Conservation (phyloP, 2,888 invertebrate species). For the Acleris emargana region DNA sequence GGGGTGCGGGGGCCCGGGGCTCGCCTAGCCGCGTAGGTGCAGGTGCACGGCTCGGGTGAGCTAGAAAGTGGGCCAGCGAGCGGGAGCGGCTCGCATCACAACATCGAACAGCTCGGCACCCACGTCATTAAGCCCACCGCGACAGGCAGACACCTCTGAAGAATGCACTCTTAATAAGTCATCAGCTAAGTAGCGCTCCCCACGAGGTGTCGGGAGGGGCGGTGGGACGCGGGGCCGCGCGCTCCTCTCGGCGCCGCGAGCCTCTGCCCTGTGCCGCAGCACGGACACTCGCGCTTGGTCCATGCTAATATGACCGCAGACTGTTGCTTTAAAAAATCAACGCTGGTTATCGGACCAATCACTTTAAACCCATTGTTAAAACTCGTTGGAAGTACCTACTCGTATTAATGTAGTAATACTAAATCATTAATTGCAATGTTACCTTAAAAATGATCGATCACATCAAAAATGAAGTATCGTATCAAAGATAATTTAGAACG, state of each 20-base stretch:
- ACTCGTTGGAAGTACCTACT: too few relatives aligned
- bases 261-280: not conserved
- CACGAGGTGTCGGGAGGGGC: conserved; percentile 48
- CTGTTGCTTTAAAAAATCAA: too few relatives aligned
- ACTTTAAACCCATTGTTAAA: too few relatives aligned
- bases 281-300: too few relatives aligned
- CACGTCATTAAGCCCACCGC: conserved; percentile 79
- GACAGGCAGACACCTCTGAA: conserved; percentile 81
- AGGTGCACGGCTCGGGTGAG: conserved; percentile 8
- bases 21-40: conserved; percentile 4
- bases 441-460: not conserved
- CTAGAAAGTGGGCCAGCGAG: conserved; percentile 66
- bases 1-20: not conserved
- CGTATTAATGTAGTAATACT: too few relatives aligned
- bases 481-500: conserved; percentile 12
- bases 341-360: too few relatives aligned
- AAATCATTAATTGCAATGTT: too few relatives aligned
- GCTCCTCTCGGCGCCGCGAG: conserved; percentile 28
- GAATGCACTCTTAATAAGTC: conserved; percentile 84
- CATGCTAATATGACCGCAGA: too few relatives aligned
- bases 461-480: conserved; percentile 12
- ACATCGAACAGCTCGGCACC: conserved; percentile 63
- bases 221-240: conserved; percentile 41
- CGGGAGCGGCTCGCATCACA: conserved; percentile 57
- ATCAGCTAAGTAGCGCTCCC: conserved; percentile 80